Percentiles rank a stretch among this genome's conserved stretches.
Evolutionary conservation across 23 tunicate species (phyloP).

Genomic region (Diplosoma virens): DNA sequence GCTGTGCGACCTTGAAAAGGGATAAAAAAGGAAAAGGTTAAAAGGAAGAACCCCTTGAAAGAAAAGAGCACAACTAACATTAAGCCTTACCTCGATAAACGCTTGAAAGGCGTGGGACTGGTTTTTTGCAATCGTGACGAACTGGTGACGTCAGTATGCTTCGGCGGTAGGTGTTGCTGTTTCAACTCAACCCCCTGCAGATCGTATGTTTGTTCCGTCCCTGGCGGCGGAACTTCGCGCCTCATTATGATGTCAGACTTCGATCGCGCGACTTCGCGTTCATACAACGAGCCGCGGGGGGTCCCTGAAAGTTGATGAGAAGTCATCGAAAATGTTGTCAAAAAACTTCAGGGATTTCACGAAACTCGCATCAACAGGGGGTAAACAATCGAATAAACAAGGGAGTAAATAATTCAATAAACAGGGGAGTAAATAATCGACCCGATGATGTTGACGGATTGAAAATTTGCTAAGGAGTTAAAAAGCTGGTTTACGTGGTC

Average conservation of each 20-base stretch:
- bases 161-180: not conserved
- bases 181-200: too few species aligned
- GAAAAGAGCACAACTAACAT: too few species aligned
- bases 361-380: not conserved
- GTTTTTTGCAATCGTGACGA: not conserved
- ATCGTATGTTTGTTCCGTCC: not conserved
- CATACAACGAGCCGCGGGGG: conserved; percentile 3
- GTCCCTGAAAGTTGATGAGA: not conserved
- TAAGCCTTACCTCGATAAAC: not conserved
- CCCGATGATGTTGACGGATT: too few species aligned
- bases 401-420: too few species aligned
- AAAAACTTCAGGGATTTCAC: not conserved
- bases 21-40: too few species aligned
- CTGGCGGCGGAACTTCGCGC: conserved; percentile 62
- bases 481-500: too few species aligned
- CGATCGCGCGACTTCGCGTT: not conserved
- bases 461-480: too few species aligned
- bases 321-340: not conserved
- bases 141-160: not conserved
- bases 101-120: not conserved
- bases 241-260: conserved; percentile 53
- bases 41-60: too few species aligned
- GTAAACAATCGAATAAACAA: not conserved
- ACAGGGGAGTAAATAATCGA: too few species aligned
- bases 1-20: not conserved